Conservation (phyloP, 2,888 invertebrate genomes). For the Meghimatium bilineatum region DNA sequence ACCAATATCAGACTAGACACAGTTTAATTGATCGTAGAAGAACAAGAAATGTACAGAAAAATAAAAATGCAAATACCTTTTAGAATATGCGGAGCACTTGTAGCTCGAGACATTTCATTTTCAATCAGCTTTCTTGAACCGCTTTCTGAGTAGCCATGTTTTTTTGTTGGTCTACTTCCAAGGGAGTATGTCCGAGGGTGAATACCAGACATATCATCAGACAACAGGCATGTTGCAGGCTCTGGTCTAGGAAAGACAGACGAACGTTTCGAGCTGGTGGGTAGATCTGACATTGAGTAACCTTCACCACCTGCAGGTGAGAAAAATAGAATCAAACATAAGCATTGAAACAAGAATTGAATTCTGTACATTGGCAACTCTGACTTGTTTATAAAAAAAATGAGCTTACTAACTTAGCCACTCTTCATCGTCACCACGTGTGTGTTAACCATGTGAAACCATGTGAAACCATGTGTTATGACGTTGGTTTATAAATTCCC, state of each 20-base stretch:
- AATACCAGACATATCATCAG: conserved; percentile 80
- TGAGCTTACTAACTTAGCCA: too few relatives aligned
- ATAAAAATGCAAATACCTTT: conserved; percentile 17
- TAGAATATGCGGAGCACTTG: conserved; percentile 83
- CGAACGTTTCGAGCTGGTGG: conserved; percentile 35
- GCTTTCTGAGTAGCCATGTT: conserved; percentile 59
- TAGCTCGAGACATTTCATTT: conserved; percentile 79
- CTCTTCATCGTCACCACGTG: too few relatives aligned
- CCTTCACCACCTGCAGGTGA: conserved; percentile 79
- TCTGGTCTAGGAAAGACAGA: conserved; percentile 83
- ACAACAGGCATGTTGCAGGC: conserved; percentile 84
- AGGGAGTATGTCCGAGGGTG: conserved; percentile 86
- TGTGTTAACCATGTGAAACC: too few relatives aligned
- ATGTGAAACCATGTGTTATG: too few relatives aligned
- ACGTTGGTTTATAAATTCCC: conserved; percentile 23
- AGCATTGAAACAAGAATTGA: too few relatives aligned
- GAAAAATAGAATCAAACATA: not conserved
- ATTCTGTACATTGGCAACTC: too few relatives aligned
- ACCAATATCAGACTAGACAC: too few relatives aligned
- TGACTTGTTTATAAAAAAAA: too few relatives aligned
- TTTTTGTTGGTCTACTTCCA: conserved; percentile 83
- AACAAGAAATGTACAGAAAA: too few relatives aligned
- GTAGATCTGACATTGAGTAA: conserved; percentile 61
- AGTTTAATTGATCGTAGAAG: too few relatives aligned
- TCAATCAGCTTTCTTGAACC: conserved; percentile 56